These are phyloP conservation scores for Meloidogyne exigua DNA, from an alignment of 1,140 invertebrate genomes.

Conservation along the genomic window DNA sequence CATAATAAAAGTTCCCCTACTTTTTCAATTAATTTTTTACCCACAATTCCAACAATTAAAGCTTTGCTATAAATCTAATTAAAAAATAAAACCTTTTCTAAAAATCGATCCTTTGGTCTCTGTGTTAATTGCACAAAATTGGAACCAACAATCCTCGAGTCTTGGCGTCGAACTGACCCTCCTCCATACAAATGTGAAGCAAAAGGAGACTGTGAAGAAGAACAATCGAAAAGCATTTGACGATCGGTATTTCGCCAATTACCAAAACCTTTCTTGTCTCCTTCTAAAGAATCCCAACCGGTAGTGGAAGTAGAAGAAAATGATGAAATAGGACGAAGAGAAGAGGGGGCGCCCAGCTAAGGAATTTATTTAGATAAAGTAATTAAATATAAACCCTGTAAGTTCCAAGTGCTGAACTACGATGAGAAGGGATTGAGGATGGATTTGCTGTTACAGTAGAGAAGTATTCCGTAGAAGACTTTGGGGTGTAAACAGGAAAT, in stretches of 20 bases:
- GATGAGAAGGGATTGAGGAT: slow-evolving; percentile 3
- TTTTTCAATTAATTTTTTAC: too few relatives aligned
- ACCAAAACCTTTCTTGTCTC: slow-evolving; percentile 14
- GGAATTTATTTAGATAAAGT: not conserved
- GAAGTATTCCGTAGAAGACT: slow-evolving; percentile 44
- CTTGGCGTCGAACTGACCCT: slow-evolving; percentile 36
- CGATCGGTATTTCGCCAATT: slow-evolving; percentile 42
- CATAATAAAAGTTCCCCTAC: too few relatives aligned
- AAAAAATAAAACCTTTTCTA: slow-evolving; percentile 40
- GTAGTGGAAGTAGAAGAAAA: not conserved
- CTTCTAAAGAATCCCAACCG: not conserved
- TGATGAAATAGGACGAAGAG: slow-evolving; percentile 11
- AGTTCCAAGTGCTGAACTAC: slow-evolving; percentile 24
- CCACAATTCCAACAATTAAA: too few relatives aligned
- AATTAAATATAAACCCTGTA: slow-evolving; percentile 24
- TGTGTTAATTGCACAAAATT: slow-evolving; percentile 56
- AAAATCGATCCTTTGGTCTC: slow-evolving; percentile 44
- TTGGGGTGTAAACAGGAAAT: slow-evolving; percentile 50
- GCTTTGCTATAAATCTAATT: too few relatives aligned
- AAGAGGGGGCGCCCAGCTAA: slow-evolving; percentile 13
- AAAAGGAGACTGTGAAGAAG: slow-evolving; percentile 23
- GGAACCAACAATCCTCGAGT: slow-evolving; percentile 52
- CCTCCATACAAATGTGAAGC: slow-evolving; percentile 48
- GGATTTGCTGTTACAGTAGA: slow-evolving; percentile 10
- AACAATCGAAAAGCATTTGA: slow-evolving; percentile 48